A percentile compares a stretch with the other conserved stretches of the same genome.
Evolutionary conservation across 2,888 invertebrate species (phyloP).

Genomic region (Harmothoe impar): DNA sequence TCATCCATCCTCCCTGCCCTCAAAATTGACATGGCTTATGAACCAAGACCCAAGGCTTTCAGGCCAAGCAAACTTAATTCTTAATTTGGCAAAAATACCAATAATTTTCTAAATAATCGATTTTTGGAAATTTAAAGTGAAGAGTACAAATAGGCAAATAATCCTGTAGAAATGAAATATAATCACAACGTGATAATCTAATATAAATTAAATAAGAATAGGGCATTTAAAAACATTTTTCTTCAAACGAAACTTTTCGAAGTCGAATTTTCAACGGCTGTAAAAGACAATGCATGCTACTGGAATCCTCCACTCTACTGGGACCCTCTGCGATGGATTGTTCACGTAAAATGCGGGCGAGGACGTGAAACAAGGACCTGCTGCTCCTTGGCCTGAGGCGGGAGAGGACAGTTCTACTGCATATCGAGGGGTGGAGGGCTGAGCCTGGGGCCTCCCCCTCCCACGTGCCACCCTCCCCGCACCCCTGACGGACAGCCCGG

Average conservation of each 20-base stretch:
- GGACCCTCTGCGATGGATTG: neutral
- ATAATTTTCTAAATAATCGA: no score
- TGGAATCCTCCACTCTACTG: neutral
- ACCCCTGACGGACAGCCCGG: neutral
- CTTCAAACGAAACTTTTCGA: no score
- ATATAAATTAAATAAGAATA: no score
- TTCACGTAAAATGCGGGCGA: conserved; percentile 18
- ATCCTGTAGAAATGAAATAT: no score
- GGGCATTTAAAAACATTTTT: no score
- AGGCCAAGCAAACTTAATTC: conserved; percentile 49
- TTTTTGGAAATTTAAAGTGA: no score
- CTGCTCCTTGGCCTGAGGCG: neutral
- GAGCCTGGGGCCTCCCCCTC: neutral
- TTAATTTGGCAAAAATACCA: neutral
- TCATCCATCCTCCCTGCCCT: neutral
- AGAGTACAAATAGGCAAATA: no score
- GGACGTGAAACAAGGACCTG: conserved; percentile 43
- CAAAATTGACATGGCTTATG: conserved; percentile 52
- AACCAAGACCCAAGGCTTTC: neutral
- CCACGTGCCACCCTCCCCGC: neutral
- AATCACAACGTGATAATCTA: no score
- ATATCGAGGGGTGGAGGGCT: conserved; percentile 24
- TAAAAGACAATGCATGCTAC: no score
- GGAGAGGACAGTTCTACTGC: conserved; percentile 53
- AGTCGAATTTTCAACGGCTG: no score